Evolutionary conservation across 2,888 invertebrate species (phyloP).

Genomic region (Axea sp.): DNA sequence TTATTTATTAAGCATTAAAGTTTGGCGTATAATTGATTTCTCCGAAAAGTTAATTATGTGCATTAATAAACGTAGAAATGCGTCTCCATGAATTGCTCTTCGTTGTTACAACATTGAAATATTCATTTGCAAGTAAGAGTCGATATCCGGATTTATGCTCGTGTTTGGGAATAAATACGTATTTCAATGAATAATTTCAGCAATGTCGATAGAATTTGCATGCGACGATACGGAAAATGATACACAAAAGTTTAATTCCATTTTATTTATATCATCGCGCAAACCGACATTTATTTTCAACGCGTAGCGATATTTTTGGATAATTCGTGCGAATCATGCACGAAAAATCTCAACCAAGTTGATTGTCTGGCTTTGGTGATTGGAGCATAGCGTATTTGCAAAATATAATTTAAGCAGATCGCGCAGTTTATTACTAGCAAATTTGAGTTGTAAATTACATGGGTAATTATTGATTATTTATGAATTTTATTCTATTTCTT

Average conservation of each 20-base stretch:
- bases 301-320: slow-evolving; percentile 1
- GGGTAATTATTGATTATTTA: slow-evolving; percentile 4
- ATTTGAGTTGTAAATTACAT: slow-evolving; percentile 10
- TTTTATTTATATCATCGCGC: slow-evolving; percentile 18
- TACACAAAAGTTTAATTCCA: slow-evolving; percentile 24
- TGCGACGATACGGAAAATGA: slow-evolving; percentile 19
- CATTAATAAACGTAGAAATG: slow-evolving; percentile 5
- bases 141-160: slow-evolving; percentile 21
- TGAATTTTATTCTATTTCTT: slow-evolving; percentile 9
- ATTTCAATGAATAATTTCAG: slow-evolving; percentile 49
- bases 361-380: neutral
- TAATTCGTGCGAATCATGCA: neutral
- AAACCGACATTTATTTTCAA: neutral
- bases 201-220: slow-evolving; percentile 24
- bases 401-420: slow-evolving; percentile 23
- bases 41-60: slow-evolving; percentile 19
- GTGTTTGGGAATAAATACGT: slow-evolving; percentile 23
- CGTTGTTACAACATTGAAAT: slow-evolving; percentile 36
- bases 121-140: slow-evolving; percentile 31
- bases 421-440: slow-evolving; percentile 6
- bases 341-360: neutral
- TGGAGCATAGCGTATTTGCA: neutral
- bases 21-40: neutral
- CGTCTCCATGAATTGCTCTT: slow-evolving; percentile 2
- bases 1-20: slow-evolving; percentile 6